Conservation (phyloP, 2,888 invertebrate genomes). For the Dasysyrphus albostriatus region DNA sequence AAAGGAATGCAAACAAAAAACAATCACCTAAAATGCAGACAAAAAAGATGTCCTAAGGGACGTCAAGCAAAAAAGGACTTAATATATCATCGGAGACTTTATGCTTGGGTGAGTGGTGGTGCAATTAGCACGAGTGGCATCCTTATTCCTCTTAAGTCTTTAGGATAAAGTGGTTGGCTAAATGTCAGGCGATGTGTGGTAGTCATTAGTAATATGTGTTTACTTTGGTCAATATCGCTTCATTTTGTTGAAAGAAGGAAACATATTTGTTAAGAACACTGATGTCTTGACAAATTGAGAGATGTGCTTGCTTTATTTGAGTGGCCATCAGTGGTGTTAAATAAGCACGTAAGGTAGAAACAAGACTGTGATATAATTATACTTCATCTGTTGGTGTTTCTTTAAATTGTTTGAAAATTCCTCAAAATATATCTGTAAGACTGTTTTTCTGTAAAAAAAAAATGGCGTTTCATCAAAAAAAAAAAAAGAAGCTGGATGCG, state of each 20-base stretch:
- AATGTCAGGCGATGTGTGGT: conserved; percentile 60
- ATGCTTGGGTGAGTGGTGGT: conserved; percentile 49
- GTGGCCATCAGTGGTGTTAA: conserved; percentile 23
- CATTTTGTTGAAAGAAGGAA: conserved; percentile 22
- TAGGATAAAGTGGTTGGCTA: conserved; percentile 67
- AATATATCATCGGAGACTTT: conserved; percentile 54
- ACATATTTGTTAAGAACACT: conserved; percentile 5
- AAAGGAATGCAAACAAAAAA: not conserved
- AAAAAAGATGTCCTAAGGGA: conserved; percentile 27
- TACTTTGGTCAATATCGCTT: conserved; percentile 50
- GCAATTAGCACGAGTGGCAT: conserved; percentile 74
- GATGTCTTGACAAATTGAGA: conserved; percentile 26
- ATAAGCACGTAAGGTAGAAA: not conserved
- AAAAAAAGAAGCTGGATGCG: too few species aligned
- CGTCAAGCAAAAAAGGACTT: conserved; percentile 36
- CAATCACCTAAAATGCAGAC: not conserved
- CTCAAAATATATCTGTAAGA: not conserved
- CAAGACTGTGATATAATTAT: not conserved
- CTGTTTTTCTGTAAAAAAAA: too few species aligned
- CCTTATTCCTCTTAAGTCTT: conserved; percentile 21
- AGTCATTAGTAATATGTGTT: conserved; percentile 69
- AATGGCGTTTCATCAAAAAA: too few species aligned
- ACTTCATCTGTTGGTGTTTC: not conserved
- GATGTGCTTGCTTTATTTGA: conserved; percentile 41
- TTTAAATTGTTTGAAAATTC: not conserved